Evolutionary conservation across 2,113 vertebrate species (phyloP).

Genomic region (Martes martes): DNA sequence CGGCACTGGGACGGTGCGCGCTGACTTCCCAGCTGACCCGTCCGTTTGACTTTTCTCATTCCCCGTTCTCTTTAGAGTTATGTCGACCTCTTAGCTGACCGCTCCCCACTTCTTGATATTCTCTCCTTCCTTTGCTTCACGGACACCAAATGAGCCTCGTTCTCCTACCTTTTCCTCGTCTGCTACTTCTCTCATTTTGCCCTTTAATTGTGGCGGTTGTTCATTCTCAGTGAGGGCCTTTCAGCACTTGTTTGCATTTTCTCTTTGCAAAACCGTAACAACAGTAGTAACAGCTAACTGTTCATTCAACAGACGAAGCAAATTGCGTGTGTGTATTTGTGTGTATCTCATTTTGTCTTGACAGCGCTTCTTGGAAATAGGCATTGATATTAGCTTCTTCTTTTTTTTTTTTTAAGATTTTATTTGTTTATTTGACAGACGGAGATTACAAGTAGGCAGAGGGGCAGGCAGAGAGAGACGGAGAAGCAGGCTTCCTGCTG

Average conservation of each 20-base stretch:
- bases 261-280: neutral
- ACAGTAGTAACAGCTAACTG: neutral
- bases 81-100: neutral
- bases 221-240: too few species aligned
- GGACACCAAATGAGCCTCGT: neutral
- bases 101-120: neutral
- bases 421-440: too few species aligned
- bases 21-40: neutral
- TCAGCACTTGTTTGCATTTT: neutral
- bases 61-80: neutral
- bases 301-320: neutral
- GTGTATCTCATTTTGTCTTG: neutral
- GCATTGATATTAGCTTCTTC: neutral
- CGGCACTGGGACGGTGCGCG: neutral
- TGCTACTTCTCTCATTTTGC: neutral
- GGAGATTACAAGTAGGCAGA: too few species aligned
- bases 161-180: neutral
- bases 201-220: neutral
- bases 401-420: too few species aligned
- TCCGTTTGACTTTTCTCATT: neutral
- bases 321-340: neutral
- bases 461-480: too few species aligned
- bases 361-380: neutral
- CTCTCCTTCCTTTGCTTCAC: neutral
- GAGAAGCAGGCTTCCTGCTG: too few species aligned